Evolutionary conservation across 2,888 invertebrate species (phyloP).

Genomic region (Anarsia innoxiella): DNA sequence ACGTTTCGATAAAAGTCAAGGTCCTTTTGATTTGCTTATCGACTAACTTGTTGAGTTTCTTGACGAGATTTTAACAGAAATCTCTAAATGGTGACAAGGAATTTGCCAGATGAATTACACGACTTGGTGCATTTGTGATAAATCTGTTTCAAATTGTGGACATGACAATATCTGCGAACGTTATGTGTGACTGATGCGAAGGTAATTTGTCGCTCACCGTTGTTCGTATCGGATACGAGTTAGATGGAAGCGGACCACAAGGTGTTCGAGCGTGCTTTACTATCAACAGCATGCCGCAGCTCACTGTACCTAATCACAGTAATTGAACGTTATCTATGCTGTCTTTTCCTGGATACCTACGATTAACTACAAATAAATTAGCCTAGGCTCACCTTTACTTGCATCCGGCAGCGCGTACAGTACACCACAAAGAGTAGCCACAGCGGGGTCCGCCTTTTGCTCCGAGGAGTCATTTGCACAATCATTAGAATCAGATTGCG

Average conservation of each 20-base stretch:
- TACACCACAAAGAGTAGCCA: conserved; percentile 55
- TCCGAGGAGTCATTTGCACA: conserved; percentile 29
- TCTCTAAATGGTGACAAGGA: too few relatives aligned
- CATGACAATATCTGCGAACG: conserved; percentile 49
- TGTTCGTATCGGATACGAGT: conserved; percentile 68
- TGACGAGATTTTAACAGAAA: too few relatives aligned
- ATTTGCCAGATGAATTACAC: conserved; percentile 3
- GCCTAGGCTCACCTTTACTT: conserved; percentile 47
- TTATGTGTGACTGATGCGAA: conserved; percentile 65
- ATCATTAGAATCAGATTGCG: conserved; percentile 48
- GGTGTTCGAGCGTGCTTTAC: conserved; percentile 28
- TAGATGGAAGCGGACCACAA: conserved; percentile 45
- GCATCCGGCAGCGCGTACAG: conserved; percentile 50
- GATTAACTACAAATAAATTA: conserved; percentile 37
- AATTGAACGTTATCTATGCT: conserved; percentile 46
- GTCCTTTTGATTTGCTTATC: too few relatives aligned
- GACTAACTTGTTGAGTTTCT: too few relatives aligned
- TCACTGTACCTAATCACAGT: conserved; percentile 49
- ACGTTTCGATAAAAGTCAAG: too few relatives aligned
- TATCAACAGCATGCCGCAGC: conserved; percentile 21
- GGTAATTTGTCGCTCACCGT: conserved; percentile 64
- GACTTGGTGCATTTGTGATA: conserved; percentile 21
- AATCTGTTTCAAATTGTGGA: conserved; percentile 29
- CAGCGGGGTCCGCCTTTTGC: conserved; percentile 32
- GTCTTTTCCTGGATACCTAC: conserved; percentile 37